A percentile compares a stretch with the other conserved stretches of the same genome.
These are phyloP conservation scores for Epinotia nisella DNA, from an alignment of 2,888 invertebrate species.

Conservation along the genomic window DNA sequence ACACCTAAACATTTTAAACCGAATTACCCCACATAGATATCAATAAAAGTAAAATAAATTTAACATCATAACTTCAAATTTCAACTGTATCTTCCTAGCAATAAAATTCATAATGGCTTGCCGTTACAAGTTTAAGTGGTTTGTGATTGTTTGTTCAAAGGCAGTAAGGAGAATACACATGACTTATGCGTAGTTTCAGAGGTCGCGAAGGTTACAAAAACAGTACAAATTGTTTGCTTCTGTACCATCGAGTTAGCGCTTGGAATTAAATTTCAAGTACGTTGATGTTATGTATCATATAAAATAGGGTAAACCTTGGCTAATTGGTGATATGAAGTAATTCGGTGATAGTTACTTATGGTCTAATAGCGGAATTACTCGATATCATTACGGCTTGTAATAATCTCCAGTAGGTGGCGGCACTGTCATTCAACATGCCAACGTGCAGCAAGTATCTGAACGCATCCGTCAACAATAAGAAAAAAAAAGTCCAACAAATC, in stretches of 20 bases:
- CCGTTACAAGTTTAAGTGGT: conserved; percentile 2
- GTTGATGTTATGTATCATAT: no score
- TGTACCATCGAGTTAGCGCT: neutral
- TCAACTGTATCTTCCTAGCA: neutral
- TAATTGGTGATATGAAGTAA: no score
- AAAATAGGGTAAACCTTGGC: no score
- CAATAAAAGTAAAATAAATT: conserved; percentile 16
- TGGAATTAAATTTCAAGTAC: neutral
- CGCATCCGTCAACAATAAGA: no score
- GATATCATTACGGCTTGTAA: no score
- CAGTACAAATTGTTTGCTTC: conserved; percentile 29
- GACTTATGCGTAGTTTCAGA: conserved; percentile 25
- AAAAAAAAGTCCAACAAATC: no score
- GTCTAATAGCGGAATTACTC: no score
- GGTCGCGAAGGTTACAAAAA: conserved; percentile 34
- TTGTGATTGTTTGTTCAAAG: conserved; percentile 31
- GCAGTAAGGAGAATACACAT: conserved; percentile 27
- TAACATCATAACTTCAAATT: neutral
- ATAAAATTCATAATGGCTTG: conserved; percentile 7
- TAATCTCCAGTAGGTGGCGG: no score
- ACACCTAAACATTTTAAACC: conserved; percentile 11
- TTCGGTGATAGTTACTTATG: no score
- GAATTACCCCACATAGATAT: neutral
- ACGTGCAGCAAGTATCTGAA: no score
- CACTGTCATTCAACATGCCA: no score